phyloP scores from a whole-genome alignment of 2,113 vertebrate genomes.

The Pygoscelis adeliae region DNA sequence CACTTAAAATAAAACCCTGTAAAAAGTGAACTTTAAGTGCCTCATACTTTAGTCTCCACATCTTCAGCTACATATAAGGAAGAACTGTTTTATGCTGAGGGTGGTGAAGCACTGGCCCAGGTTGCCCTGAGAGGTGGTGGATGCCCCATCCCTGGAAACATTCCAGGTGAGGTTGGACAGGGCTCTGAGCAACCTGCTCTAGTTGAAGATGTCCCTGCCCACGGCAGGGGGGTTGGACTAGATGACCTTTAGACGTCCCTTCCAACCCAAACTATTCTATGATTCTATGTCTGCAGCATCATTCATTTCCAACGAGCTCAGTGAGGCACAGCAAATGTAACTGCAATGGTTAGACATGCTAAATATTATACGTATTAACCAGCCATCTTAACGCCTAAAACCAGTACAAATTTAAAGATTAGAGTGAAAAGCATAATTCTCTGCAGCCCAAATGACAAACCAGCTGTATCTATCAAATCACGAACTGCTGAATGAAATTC shows the following conservation, averaged over 20 bases:
- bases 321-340: fast-evolving
- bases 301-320: not conserved
- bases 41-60: not conserved
- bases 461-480: not conserved
- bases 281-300: not conserved
- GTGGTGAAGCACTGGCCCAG: too few relatives aligned
- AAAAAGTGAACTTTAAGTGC: not conserved
- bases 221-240: too few relatives aligned
- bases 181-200: too few relatives aligned
- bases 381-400: not conserved
- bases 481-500: not conserved
- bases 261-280: too few relatives aligned
- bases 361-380: not conserved
- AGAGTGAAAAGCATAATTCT: not conserved
- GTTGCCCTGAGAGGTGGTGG: too few relatives aligned
- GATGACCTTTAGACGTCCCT: too few relatives aligned
- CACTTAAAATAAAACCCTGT: not conserved
- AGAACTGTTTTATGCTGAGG: too few relatives aligned
- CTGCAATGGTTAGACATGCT: not conserved
- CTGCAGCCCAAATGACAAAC: not conserved
- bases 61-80: not conserved
- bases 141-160: too few relatives aligned
- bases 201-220: too few relatives aligned
- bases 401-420: not conserved
- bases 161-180: too few relatives aligned